Percentiles rank a stretch among this genome's conserved stretches.
Conservation (phyloP, 2,113 vertebrate genomes). For the Epinephelus cyanopodus region DNA sequence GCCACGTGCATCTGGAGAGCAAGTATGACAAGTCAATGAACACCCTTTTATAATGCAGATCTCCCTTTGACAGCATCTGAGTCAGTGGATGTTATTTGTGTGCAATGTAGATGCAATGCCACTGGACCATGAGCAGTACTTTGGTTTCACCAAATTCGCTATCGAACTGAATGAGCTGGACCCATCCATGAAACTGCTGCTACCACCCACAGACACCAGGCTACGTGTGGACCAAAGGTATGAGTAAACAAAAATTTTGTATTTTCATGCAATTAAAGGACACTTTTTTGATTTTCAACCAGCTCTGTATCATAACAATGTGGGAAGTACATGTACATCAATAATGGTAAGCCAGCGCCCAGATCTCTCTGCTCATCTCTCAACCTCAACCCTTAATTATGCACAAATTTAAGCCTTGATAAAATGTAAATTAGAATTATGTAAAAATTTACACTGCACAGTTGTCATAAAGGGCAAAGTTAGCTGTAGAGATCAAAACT, state of each 20-base stretch:
- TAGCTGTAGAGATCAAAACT: too few relatives aligned
- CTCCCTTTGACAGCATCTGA: not conserved
- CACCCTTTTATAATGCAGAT: not conserved
- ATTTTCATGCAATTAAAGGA: not conserved
- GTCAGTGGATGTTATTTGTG: constrained; percentile 15
- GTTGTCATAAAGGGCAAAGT: too few relatives aligned
- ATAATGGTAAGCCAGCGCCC: too few relatives aligned
- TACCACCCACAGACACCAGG: constrained; percentile 94
- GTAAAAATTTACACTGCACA: too few relatives aligned
- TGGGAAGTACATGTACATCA: too few relatives aligned
- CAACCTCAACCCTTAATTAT: too few relatives aligned
- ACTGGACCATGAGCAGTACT: constrained; percentile 91
- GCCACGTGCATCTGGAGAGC: constrained; percentile 95
- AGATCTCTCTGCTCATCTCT: too few relatives aligned
- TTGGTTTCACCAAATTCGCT: constrained; percentile 97
- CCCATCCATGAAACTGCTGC: constrained; percentile 81
- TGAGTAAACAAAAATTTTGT: not conserved
- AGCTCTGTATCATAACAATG: too few relatives aligned
- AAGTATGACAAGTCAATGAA: constrained; percentile 82
- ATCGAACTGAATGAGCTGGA: constrained; percentile 95
- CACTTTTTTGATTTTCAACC: too few relatives aligned
- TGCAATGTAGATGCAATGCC: constrained; percentile 85
- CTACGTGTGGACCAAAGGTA: constrained; percentile 97
- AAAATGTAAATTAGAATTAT: too few relatives aligned
- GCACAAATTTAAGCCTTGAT: too few relatives aligned